A percentile compares a stretch with the other conserved stretches of the same genome.
These are phyloP conservation scores for Eurois occulta DNA, from an alignment of 2,888 invertebrate species.

Conservation along the genomic window DNA sequence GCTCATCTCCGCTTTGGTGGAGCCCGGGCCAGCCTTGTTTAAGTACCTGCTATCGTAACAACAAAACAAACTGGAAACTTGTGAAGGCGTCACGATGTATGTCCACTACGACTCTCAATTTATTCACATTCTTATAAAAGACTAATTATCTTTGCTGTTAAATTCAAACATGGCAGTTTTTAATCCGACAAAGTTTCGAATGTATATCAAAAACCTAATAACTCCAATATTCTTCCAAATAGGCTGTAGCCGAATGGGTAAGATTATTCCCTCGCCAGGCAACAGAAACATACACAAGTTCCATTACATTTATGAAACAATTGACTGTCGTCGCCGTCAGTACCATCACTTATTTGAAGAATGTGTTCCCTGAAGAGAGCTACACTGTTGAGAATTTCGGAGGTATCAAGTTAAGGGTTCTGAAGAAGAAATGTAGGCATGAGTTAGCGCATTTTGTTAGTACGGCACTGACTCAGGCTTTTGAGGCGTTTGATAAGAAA, in stretches of 20 bases:
- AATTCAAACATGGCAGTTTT: not conserved
- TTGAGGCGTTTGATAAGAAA: constrained; percentile 86
- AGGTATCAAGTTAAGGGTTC: constrained; percentile 76
- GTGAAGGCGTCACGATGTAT: not conserved
- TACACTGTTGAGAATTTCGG: constrained; percentile 77
- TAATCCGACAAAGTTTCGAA: not conserved
- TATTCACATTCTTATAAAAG: too few relatives aligned
- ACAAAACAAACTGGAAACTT: not conserved
- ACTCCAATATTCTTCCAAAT: constrained; percentile 41
- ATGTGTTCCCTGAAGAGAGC: constrained; percentile 79
- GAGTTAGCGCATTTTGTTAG: constrained; percentile 82
- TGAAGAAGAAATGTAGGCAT: constrained; percentile 81
- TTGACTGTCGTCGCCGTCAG: constrained; percentile 82
- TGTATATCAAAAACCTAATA: not conserved
- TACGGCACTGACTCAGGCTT: constrained; percentile 79
- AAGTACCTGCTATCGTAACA: not conserved
- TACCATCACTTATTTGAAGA: constrained; percentile 80
- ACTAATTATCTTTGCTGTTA: not conserved
- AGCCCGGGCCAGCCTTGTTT: not conserved
- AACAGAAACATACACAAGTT: constrained; percentile 82
- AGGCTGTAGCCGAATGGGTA: constrained; percentile 81
- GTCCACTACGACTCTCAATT: not conserved
- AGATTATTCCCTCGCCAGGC: constrained; percentile 79
- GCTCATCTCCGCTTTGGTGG: too few relatives aligned
- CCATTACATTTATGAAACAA: constrained; percentile 85